phyloP scores from a whole-genome alignment of 2,797 vertebrate genomes.

The Enteromius afrohamiltoni region DNA sequence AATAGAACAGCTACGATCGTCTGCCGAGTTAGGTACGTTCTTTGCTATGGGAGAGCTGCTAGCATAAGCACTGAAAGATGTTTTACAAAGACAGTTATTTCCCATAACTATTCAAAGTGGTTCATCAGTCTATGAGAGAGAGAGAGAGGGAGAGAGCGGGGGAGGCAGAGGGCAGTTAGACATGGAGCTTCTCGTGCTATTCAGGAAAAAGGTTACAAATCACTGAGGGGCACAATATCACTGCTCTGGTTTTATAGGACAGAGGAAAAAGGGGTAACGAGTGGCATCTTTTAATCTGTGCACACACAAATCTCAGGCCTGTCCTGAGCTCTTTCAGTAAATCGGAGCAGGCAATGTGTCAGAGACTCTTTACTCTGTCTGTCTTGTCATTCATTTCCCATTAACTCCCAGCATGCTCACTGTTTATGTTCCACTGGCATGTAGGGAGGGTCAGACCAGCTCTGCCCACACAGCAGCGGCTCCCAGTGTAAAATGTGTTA shows the following conservation, averaged over 20 bases:
- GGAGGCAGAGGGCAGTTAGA: background rate
- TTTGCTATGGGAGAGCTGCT: slow-evolving; percentile 26
- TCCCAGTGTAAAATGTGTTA: background rate
- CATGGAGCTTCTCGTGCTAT: slow-evolving; percentile 36
- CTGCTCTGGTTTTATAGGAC: slow-evolving; percentile 56
- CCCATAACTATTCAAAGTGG: slow-evolving; percentile 31
- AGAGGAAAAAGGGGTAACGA: slow-evolving; percentile 48
- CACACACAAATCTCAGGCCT: slow-evolving; percentile 44
- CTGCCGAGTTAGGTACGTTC: background rate
- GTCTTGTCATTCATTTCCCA: slow-evolving; percentile 51
- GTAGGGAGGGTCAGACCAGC: slow-evolving; percentile 31
- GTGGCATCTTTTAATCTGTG: slow-evolving; percentile 47
- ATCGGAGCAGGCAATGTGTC: slow-evolving; percentile 51
- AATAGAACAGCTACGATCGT: background rate
- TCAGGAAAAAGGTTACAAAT: slow-evolving; percentile 55
- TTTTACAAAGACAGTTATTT: slow-evolving; percentile 32
- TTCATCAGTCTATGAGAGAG: slow-evolving; percentile 18
- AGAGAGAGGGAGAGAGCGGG: background rate
- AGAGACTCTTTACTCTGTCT: slow-evolving; percentile 42
- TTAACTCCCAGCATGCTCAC: slow-evolving; percentile 57
- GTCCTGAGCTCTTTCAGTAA: slow-evolving; percentile 33
- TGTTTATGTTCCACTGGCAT: slow-evolving; percentile 52
- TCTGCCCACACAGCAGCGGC: background rate
- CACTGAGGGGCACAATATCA: slow-evolving; percentile 49
- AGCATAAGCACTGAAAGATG: slow-evolving; percentile 23